Conservation (phyloP, 2,888 invertebrate species). For the Creontiades dilutus region DNA sequence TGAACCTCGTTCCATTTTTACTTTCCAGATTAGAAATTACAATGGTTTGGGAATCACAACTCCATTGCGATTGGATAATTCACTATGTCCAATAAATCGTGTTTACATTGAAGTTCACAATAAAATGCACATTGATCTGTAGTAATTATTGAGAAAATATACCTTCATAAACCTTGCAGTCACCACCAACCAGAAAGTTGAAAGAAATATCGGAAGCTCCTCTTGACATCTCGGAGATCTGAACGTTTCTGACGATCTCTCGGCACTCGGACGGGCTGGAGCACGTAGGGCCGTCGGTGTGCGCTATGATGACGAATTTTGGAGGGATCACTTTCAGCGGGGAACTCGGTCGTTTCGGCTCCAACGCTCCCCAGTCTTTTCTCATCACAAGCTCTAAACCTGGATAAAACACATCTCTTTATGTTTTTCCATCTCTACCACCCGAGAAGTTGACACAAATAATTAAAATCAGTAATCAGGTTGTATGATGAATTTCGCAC, state of each 20-base stretch:
- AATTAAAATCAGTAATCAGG: too few species aligned
- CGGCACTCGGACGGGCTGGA: constrained; percentile 55
- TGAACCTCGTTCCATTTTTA: too few species aligned
- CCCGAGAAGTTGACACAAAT: too few species aligned
- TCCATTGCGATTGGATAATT: too few species aligned
- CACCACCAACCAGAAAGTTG: constrained; percentile 80
- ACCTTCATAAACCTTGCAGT: constrained; percentile 79
- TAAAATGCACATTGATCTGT: too few species aligned
- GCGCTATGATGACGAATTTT: constrained; percentile 68
- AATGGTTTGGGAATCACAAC: too few species aligned
- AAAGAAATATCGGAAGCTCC: constrained; percentile 77
- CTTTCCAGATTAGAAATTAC: too few species aligned
- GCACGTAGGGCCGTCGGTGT: constrained; percentile 71
- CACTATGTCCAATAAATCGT: too few species aligned
- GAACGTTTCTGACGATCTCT: constrained; percentile 59
- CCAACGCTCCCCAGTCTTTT: not conserved
- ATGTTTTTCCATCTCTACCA: too few species aligned
- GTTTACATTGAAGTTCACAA: too few species aligned
- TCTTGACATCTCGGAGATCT: constrained; percentile 65
- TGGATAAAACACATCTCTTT: not conserved
- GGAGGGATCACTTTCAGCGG: constrained; percentile 72
- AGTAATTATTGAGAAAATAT: not conserved
- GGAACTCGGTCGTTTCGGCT: not conserved
- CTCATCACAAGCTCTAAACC: not conserved
- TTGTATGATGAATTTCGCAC: too few species aligned